Evolutionary conservation across 2,797 vertebrate genomes (phyloP).

Genomic region (Vespertilio murinus): DNA sequence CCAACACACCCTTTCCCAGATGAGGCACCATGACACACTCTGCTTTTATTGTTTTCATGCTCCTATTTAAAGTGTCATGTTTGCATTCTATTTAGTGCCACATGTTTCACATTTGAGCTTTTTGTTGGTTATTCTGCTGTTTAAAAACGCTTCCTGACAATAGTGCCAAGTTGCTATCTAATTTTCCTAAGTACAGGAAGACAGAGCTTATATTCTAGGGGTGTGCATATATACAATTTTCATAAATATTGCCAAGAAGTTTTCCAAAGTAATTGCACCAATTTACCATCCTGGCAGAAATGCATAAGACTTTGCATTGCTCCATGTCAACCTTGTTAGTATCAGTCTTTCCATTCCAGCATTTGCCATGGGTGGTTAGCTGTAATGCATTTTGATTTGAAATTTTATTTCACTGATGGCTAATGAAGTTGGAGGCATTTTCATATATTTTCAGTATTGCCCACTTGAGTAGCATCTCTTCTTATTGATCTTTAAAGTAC

Average conservation of each 20-base stretch:
- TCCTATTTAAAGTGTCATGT: background rate
- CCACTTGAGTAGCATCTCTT: background rate
- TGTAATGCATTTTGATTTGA: background rate
- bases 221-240: background rate
- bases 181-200: background rate
- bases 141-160: background rate
- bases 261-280: background rate
- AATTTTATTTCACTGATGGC: background rate
- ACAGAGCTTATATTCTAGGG: background rate
- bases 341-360: background rate
- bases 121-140: background rate
- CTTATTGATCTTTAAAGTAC: background rate
- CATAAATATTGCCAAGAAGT: background rate
- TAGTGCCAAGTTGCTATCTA: background rate
- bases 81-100: background rate
- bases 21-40: background rate
- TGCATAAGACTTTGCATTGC: background rate
- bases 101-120: background rate
- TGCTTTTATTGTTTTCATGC: background rate
- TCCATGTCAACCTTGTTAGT: background rate
- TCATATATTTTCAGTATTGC: background rate
- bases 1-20: background rate
- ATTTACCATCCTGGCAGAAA: background rate
- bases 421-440: background rate
- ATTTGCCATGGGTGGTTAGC: background rate